phyloP scores from a whole-genome alignment of 1,140 invertebrate species.

The Dreissena polymorpha region DNA sequence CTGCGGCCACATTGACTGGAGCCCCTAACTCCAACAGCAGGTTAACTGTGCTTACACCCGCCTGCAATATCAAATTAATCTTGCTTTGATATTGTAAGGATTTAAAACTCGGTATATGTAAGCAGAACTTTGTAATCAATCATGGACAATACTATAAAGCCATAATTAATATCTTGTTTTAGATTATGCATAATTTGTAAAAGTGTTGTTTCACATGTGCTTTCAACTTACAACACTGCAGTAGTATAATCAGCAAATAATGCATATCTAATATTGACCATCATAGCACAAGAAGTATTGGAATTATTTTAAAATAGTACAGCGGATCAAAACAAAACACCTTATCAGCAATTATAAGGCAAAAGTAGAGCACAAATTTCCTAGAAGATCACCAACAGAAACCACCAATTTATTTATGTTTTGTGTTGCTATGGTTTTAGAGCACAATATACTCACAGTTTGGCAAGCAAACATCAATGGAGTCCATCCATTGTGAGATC shows the following conservation, averaged over 20 bases:
- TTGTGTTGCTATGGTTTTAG: not conserved
- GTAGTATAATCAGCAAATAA: too few species aligned
- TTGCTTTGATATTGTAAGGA: not conserved
- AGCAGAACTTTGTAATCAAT: too few species aligned
- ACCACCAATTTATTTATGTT: not conserved
- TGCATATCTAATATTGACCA: too few species aligned
- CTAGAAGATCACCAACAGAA: not conserved
- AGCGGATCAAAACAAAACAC: not conserved
- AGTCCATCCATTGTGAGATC: constrained; percentile 24
- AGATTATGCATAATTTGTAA: too few species aligned
- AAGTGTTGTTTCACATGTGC: too few species aligned
- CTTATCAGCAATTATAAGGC: not conserved
- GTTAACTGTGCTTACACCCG: constrained; percentile 38
- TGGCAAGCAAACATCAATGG: constrained; percentile 48
- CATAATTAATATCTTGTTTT: too few species aligned
- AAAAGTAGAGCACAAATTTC: not conserved
- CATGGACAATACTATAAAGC: too few species aligned
- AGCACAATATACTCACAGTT: constrained; percentile 18
- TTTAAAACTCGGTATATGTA: too few species aligned
- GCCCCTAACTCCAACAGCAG: constrained; percentile 40
- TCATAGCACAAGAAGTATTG: too few species aligned
- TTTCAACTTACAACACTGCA: too few species aligned
- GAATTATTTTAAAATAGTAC: too few species aligned
- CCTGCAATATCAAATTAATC: constrained; percentile 9
- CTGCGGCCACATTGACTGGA: constrained; percentile 29